Evolutionary conservation across 1,140 invertebrate species (phyloP), one percentile per base, ranked within the genome.

Genomic region (Drosophila nasuta): DNA sequence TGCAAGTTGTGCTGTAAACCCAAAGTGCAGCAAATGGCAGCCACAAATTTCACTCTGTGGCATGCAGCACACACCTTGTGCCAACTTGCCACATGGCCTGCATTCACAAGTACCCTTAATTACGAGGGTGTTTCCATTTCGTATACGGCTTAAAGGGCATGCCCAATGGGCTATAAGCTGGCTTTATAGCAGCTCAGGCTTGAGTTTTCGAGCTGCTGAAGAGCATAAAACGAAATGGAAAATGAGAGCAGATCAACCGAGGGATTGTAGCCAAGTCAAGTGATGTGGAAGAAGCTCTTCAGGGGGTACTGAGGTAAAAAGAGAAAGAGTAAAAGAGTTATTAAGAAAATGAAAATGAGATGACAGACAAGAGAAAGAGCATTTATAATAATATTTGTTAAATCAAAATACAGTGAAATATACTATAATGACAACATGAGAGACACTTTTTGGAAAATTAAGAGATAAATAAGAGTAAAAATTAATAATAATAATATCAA

Each of bases 71-170:
- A 25, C 3, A 25, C 20, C 20, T 25, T 25, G 20, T 25, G 20
- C 20, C 20, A 25, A 4, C 43, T 33, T 54, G 46, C 56, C 17
- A 38, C 56, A 17, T n/a, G 45, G 71, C 11, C 57, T 57, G 71
- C 65, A 69, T 75, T 28, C 59, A 35, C 13, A 63, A 70, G 72
- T 63, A 46, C 20, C 25, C 13, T 57, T 56, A 58, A 70, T 63
- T 43, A 45, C 25, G 52, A 35, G 57, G 11, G 43, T 13, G 41
- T 33, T 54, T 8, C 15, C 13, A 45, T 13, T 5, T 15, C 17
- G 17, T 45, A 15, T 10, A 25, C 33, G 28, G 13, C 59, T 25
- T 60, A 43, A 41, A 52, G 20, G 59, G 46, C 28, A 8, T 6
- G 4, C 13, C 2, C 11, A 48, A 6, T 33, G 11, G 49, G n/a